phyloP scores from a whole-genome alignment of 1,140 invertebrate species.

The Lucilia cuprina region DNA sequence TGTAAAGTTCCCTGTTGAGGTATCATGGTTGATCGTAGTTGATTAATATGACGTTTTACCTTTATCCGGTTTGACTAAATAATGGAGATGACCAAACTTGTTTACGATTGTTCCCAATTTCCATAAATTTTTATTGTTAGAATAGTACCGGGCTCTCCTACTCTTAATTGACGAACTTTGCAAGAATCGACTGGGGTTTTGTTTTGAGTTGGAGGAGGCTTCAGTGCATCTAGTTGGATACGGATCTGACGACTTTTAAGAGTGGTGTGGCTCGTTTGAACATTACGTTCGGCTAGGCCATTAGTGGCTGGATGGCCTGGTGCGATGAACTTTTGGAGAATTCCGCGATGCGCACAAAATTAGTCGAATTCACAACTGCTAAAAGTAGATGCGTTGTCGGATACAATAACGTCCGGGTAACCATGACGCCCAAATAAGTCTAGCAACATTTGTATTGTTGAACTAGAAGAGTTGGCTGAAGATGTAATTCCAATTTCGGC shows the following conservation, averaged over 20 bases:
- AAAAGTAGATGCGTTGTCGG: constrained; percentile 42
- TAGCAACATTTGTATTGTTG: not conserved
- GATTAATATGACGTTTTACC: constrained; percentile 30
- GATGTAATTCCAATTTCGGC: constrained; percentile 44
- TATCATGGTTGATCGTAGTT: not conserved
- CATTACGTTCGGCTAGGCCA: constrained; percentile 47
- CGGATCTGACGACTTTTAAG: constrained; percentile 1
- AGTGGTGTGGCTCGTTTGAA: constrained; percentile 33
- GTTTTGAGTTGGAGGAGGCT: not conserved
- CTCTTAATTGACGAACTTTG: not conserved
- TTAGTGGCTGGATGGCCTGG: constrained; percentile 52
- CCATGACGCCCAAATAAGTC: constrained; percentile 42
- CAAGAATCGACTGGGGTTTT: not conserved
- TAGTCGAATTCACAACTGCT: constrained; percentile 2
- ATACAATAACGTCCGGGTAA: not conserved
- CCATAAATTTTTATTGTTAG: not conserved
- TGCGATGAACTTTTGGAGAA: constrained; percentile 49
- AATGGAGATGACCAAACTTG: constrained; percentile 14
- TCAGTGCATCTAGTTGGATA: constrained; percentile 22
- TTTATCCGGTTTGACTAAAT: constrained; percentile 1
- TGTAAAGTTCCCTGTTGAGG: no score
- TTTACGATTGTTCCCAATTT: constrained; percentile 13
- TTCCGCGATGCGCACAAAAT: constrained; percentile 37
- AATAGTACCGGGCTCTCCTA: constrained; percentile 23
- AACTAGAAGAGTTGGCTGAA: not conserved